Base-by-base conservation (phyloP, 1,140 invertebrate species). In the Stegodyphus mimosarum region DNA sequence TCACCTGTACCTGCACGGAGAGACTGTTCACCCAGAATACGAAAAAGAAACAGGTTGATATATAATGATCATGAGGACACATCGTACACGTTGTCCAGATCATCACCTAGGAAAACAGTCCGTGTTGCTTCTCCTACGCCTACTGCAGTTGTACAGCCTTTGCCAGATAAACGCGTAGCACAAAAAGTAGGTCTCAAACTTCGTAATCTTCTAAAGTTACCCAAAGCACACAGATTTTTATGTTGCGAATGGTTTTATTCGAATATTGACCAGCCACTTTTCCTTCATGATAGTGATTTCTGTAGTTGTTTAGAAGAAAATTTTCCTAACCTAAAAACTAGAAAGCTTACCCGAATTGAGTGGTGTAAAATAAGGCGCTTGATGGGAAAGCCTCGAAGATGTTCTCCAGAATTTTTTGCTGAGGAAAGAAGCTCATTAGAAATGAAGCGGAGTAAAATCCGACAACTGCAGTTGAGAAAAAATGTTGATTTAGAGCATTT, bases 191-290 rank as follows among this genome's bases (percentile, higher is more conserved):
- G 97, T 2, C 93, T 97, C 90, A 92, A 96, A 87, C 91, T 99
- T 63, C 93, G 97, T 88, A 99, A 99, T 92, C 92, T 99, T n/a
- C 92, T 99, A 0, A 99, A 99, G 91, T 91, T 99, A 87, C 98
- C 98, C 0, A 99, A 99, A 92, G 98, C 98, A 33, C 98, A 99
- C 90, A 98, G 98, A 92, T 99, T 97, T 97, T 97, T 99, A 2
- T 99, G 97, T 90, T 99, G 97, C 91, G 98, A 99, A 90, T 99
- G 97, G 95, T 99, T 99, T 92, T 99, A 99, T 90, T 99, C 97
- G 88, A 99, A 98, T 89, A 95, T 99, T 88, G 98, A 99, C 90
- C 93, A 93, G 93, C 94, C 91, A 90, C 91, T 99, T 10, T 99
- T 99, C 91, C 93, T 96, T 87, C 96, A 96, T 72, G 96, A 99